Evolutionary conservation across 2,113 vertebrate species (phyloP), one percentile per base, ranked within the genome.

Genomic region (Callipepla squamata): DNA sequence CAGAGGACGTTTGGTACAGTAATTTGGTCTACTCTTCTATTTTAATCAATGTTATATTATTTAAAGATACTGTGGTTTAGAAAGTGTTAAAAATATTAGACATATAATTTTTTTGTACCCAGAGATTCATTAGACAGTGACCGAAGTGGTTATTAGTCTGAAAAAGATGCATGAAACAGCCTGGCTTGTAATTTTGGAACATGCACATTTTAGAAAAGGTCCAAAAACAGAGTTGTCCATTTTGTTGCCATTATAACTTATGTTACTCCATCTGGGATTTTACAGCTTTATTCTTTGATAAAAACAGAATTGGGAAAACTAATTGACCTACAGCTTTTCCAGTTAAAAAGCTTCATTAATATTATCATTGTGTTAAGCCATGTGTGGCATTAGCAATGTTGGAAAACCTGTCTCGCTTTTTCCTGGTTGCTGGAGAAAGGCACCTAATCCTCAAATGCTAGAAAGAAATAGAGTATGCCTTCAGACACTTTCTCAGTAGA

Each of bases 1-100:
- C 99, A 20, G 99, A 99, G 95, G 99, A 99, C 76, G 99, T 99
- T 90, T 99, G 99, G 99, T 99, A 98, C 40, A 26, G 95, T 97
- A 95, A 91, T 82, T 92, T 94, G 42, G 42, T 94, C 85, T 93
- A 51, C 68, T 98, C 96, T 82, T 95, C 55, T 96, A 13, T 92
- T 95, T 87, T 89, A 92, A 91, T 94, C 34, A 88, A 83, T 91
- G 82, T 76, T 85, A 36, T 90, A 55, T 93, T 96, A 89, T 94
- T 93, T 80, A 87, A 90, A 87, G 42, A 58, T 70, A 9, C 63
- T 45, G 53, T 63, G 68, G 21, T 74, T 83, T 87, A 58, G 82
- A 92, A 83, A 80, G 65, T 65, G 36, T 86, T 80, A 50, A n/a
- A 80, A 63, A 78, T 80, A 67, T 57, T 59, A 70, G 51, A 32